These are phyloP conservation scores for Drosophila varians DNA, from an alignment of 1,140 invertebrate species.

Conservation along the genomic window DNA sequence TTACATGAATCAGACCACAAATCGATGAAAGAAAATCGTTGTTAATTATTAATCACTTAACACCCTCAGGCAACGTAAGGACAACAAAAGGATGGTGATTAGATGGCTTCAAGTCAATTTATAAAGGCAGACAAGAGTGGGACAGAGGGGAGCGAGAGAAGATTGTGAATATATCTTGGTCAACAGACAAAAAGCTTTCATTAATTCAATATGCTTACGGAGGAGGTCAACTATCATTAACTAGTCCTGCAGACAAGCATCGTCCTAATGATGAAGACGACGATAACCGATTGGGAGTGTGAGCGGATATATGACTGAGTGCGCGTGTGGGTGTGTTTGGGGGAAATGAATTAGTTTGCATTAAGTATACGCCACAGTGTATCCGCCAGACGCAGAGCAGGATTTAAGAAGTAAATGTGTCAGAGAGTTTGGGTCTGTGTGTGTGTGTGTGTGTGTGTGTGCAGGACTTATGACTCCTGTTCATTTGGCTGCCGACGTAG, in stretches of 20 bases:
- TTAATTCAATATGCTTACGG: conserved; percentile 59
- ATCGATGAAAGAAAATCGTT: conserved; percentile 6
- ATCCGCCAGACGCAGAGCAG: conserved; percentile 40
- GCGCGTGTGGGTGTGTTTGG: conserved; percentile 36
- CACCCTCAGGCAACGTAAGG: conserved; percentile 5
- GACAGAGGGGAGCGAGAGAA: not conserved
- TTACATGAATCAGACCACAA: not conserved
- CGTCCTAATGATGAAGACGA: conserved; percentile 45
- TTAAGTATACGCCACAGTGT: conserved; percentile 69
- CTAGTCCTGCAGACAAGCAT: conserved; percentile 38
- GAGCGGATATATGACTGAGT: conserved; percentile 25
- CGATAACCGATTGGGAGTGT: conserved; percentile 43
- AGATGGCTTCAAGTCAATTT: conserved; percentile 47
- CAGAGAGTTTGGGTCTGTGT: not conserved
- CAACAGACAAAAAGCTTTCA: conserved; percentile 55
- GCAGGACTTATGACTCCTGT: conserved; percentile 47
- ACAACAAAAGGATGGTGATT: conserved; percentile 40
- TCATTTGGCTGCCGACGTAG: conserved; percentile 44
- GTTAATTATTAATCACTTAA: conserved; percentile 47
- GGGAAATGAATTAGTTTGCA: conserved; percentile 78
- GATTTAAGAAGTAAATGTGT: conserved; percentile 59
- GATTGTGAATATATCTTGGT: conserved; percentile 39
- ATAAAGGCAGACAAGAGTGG: conserved; percentile 13
- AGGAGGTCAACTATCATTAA: conserved; percentile 60
- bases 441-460: conserved; percentile 8